phyloP scores from a whole-genome alignment of 2,888 invertebrate species.

The Arrhopalites spinosus region DNA sequence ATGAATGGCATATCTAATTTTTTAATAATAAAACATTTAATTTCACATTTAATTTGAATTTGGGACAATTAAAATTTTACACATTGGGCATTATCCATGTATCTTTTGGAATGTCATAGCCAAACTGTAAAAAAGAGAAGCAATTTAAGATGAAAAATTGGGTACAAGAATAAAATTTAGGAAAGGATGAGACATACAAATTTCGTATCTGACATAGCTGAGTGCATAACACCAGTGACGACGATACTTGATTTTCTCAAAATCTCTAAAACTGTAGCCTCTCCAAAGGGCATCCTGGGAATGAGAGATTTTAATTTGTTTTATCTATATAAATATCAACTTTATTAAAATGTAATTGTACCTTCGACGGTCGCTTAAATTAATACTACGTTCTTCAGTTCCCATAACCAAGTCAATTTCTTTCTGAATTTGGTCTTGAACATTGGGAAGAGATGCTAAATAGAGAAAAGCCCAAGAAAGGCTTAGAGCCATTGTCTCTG shows the following conservation, averaged over 20 bases:
- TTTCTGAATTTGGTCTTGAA: conserved; percentile 28
- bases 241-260: conserved; percentile 29
- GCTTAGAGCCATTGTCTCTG: conserved; percentile 7
- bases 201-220: conserved; percentile 24
- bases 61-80: too few relatives aligned
- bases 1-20: conserved; percentile 34
- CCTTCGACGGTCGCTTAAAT: conserved; percentile 12
- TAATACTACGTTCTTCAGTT: not conserved
- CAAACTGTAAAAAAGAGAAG: too few relatives aligned
- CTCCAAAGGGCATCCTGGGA: conserved; percentile 30
- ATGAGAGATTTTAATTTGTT: not conserved
- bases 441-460: not conserved
- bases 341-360: not conserved
- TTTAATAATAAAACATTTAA: too few relatives aligned
- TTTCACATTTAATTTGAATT: too few relatives aligned
- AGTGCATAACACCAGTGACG: conserved; percentile 30
- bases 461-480: conserved; percentile 34
- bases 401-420: conserved; percentile 30
- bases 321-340: not conserved
- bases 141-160: too few relatives aligned
- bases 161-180: too few relatives aligned
- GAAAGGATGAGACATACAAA: too few relatives aligned
- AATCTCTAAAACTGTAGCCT: conserved; percentile 30
- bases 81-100: conserved; percentile 36
- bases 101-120: conserved; percentile 34